Evolutionary conservation across 2,113 vertebrate genomes (phyloP).

Genomic region (Hemiscyllium ocellatum): DNA sequence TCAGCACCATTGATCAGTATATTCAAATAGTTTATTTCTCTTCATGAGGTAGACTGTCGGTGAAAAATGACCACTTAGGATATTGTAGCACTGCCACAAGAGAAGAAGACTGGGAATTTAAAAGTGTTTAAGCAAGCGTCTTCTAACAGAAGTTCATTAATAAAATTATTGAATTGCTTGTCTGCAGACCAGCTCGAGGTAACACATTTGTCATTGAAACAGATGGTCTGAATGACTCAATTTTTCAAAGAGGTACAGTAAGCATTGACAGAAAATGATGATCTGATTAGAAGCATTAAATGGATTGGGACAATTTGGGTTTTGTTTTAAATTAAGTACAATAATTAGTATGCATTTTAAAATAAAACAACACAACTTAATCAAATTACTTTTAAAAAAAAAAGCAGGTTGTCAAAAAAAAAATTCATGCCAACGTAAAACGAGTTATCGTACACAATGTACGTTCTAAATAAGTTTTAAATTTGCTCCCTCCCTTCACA

Average conservation of each 20-base stretch:
- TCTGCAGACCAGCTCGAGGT: background rate
- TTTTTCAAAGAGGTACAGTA: background rate
- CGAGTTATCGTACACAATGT: background rate
- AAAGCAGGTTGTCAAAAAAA: background rate
- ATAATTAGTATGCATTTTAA: background rate
- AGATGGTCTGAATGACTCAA: background rate
- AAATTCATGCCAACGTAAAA: background rate
- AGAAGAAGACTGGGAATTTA: background rate
- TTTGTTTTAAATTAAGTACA: background rate
- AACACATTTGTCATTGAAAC: background rate
- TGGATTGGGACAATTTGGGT: background rate
- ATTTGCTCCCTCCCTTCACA: background rate
- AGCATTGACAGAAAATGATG: background rate
- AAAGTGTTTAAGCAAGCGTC: background rate
- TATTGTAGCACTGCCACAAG: background rate
- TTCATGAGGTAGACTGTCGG: background rate
- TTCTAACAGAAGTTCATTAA: background rate
- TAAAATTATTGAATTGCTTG: background rate
- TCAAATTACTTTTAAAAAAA: background rate
- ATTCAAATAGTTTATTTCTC: background rate
- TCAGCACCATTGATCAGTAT: background rate
- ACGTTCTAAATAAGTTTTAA: background rate
- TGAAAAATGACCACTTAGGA: background rate
- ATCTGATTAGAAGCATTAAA: background rate
- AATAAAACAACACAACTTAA: background rate